These are phyloP conservation scores for Lontra canadensis DNA, from an alignment of 2,113 vertebrate genomes.

Conservation along the genomic window DNA sequence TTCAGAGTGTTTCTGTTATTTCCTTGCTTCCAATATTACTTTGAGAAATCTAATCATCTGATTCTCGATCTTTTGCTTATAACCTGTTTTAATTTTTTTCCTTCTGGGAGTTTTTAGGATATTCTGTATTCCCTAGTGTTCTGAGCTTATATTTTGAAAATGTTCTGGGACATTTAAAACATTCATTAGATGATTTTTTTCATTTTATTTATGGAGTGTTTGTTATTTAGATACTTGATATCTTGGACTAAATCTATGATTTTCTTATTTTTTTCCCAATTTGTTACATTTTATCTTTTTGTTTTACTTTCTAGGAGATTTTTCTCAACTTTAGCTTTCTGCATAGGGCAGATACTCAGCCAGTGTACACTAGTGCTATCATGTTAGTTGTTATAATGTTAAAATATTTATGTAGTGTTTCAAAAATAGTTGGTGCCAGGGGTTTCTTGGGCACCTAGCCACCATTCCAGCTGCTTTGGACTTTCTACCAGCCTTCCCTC, in stretches of 20 bases:
- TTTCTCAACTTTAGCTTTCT: constrained; percentile 31
- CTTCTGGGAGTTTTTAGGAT: not conserved
- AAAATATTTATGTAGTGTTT: not conserved
- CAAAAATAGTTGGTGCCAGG: not conserved
- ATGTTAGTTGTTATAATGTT: not conserved
- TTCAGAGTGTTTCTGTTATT: not conserved
- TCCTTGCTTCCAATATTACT: not conserved
- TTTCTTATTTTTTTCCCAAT: not conserved
- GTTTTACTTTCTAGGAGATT: not conserved
- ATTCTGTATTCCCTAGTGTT: not conserved
- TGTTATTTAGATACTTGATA: not conserved
- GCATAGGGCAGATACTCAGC: not conserved
- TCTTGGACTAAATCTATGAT: not conserved
- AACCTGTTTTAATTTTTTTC: constrained; percentile 1
- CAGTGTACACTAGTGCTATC: not conserved
- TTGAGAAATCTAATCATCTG: not conserved
- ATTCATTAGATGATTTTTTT: not conserved
- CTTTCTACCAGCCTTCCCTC: not conserved
- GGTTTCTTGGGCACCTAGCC: not conserved
- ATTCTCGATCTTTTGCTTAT: not conserved
- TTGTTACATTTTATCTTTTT: not conserved
- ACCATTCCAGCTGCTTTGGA: not conserved
- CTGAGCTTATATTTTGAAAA: not conserved
- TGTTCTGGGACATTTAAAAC: not conserved
- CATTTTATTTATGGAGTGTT: not conserved